Evolutionary conservation across 2,797 vertebrate species (phyloP), one percentile per base, ranked within the genome.

Genomic region (Synaphobranchus kaupii): DNA sequence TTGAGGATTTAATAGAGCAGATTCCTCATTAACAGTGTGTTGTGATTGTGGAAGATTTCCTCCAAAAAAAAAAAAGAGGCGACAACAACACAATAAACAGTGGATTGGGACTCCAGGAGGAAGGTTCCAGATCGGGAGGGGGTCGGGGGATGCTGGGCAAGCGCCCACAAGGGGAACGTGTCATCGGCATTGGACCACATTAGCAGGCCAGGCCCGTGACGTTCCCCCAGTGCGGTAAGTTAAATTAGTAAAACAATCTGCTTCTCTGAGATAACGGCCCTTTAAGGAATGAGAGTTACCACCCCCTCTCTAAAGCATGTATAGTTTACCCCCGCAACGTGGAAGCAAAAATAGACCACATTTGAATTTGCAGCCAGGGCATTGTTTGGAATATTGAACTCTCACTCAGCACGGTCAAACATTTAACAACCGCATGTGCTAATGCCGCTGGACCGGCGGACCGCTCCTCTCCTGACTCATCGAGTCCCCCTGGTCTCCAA

Each of bases 201-300:
- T 20, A 48, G 39, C 44, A 80, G 15, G 8, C 39, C 44, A 48
- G 76, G 39, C 44, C 1, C 44, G 8, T 47, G 34, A 9, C 17
- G 34, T 39, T 17, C 71, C 71, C 6, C 71, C 31, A 15, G 25
- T 76, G 63, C 28, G 28, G 63, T 8, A 68, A 93, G 91, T 93
- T 91, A 93, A 93, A 95, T 94, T 93, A 94, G 94, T 94, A 94
- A 95, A 95, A 95, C 90, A 94, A 94, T 92, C 91, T 95, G 94
- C 88, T 93, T 92, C 88, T 66, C 88, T 0, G 90, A 92, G 93
- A 95, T 95, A 94, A 91, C 92, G 90, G 86, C 82, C 92, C 93
- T n/a, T n/a, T n/a, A n/a, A n/a, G n/a, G n/a, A n/a, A n/a, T n/a
- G n/a, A n/a, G n/a, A n/a, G n/a, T n/a, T n/a, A n/a, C 94, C 34